Evolutionary conservation across 2,113 vertebrate genomes (phyloP), one percentile per base, ranked within the genome.

Genomic region (Canis aureus): DNA sequence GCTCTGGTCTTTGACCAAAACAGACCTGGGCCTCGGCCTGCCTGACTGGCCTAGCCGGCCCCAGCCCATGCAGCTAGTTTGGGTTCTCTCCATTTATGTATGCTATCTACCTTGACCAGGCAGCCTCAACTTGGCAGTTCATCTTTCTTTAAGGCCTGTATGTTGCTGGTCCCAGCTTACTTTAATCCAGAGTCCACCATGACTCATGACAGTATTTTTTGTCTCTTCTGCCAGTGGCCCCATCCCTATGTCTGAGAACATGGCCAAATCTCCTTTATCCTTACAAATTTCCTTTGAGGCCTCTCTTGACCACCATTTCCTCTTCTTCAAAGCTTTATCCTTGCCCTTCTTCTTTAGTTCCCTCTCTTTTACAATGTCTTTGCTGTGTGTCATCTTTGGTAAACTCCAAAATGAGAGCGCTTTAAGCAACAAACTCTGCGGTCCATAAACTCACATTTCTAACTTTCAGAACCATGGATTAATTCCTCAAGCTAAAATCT

Each of bases 401-500:
- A 78, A 73, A 20, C 15, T 74, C 83, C 71, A 69, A 69, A 89
- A 80, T 60, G n/a, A 16, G 32, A 81, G 25, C 38, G 49, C 43
- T 89, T 74, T 76, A 78, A 76, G 78, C 55, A 89, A 49, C 20
- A 59, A 76, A 92, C 66, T 84, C 29, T 29, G 79, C 49, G 82
- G 55, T 78, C 53, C 3, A 8, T 78, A 66, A 86, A 64, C 15
- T 83, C 43, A 51, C 38, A 62, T 95, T 94, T 85, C 53, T 88
- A 43, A 80, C 66, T 93, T 95, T 86, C 32, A 38, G 55, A 91
- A 13, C 35, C 55, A 81, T 64, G 43, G 53, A 60, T 16, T 51
- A 73, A 51, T 86, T 86, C 25, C 60, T 92, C 53, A 88, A 84
- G 89, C 57, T 69, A 89, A 67, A 94, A 89, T 2, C 19, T 80